Evolutionary conservation across 2,113 vertebrate genomes (phyloP).

Genomic region (Montifringilla adamsi): DNA sequence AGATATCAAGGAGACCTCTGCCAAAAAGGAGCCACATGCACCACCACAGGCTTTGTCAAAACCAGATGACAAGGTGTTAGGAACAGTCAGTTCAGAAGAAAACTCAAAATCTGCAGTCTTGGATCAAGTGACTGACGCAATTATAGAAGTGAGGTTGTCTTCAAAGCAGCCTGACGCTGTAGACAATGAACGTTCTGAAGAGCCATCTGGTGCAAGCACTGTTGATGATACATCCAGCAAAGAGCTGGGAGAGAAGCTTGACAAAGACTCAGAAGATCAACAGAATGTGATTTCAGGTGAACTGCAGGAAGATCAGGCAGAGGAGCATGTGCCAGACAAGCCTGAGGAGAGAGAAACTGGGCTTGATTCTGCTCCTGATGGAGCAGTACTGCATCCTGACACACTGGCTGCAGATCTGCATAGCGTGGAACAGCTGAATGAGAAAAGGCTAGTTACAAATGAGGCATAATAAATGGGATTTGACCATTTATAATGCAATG

Average conservation of each 20-base stretch:
- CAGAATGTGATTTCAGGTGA: neutral
- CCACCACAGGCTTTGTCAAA: conserved; percentile 71
- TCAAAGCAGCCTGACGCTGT: neutral
- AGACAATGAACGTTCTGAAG: neutral
- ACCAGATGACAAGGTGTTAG: conserved; percentile 47
- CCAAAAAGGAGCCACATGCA: conserved; percentile 55
- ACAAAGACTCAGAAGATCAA: neutral
- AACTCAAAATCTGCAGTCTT: conserved; percentile 25
- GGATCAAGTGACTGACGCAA: conserved; percentile 14
- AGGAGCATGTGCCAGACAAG: conserved; percentile 65
- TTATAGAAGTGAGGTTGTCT: conserved; percentile 12
- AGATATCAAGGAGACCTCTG: conserved; percentile 65
- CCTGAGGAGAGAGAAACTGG: conserved; percentile 67
- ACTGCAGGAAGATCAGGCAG: conserved; percentile 4
- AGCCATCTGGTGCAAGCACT: neutral
- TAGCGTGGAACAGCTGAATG: conserved; percentile 74
- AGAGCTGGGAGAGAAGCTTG: neutral
- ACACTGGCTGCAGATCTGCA: conserved; percentile 72
- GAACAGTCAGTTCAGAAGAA: conserved; percentile 28
- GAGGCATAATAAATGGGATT: conserved; percentile 90
- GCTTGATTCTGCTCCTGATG: conserved; percentile 61
- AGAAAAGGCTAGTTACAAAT: conserved; percentile 91
- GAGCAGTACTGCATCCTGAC: conserved; percentile 63
- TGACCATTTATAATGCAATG: conserved; percentile 88
- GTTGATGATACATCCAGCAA: neutral